Base-by-base conservation (phyloP, 2,888 invertebrate species). In the Atrina japonica region DNA sequence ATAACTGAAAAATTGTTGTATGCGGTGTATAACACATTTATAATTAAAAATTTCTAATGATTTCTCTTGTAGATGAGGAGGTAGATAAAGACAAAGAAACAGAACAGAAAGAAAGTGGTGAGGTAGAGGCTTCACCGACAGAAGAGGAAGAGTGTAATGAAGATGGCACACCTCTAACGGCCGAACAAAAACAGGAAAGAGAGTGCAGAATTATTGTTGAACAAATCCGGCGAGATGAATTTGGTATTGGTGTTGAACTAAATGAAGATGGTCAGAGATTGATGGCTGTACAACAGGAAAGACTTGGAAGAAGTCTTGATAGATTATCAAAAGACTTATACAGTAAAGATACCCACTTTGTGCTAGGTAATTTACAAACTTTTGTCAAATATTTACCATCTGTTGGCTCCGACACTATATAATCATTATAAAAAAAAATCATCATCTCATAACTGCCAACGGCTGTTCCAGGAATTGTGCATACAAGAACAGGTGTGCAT, bases 261-360 rank as follows among this genome's bases (percentile, higher is more conserved):
- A 85, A 83, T 66, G 86, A 83, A 49, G 88, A 89, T 61, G 88
- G 86, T 29, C 75, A 85, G 73, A 78, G 78, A 14, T 80, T 90
- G 59, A 86, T 89, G 86, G 73, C 69, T 66, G 80, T 83, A 43
- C 88, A 89, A 59, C 88, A 88, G 66, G 88, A 88, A 55, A 78
- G 86, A 35, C 83, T 88, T n/a, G 89, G 90, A 1, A 82, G 90
- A 43, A 90, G 89, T 75, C 75, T 90, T 29, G 88, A 90, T 66
- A 74, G 86, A 27, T 66, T 88, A 30, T 88, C 88, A 2, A 83
- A 83, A 53, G 88, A 88, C 60, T 72, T 88, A 23, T 90, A 89
- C 79, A 87, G 87, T 78, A 73, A 73, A 45, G 72, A 70, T 23
- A 70, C 70, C 7, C 70, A 70, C 25, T 70, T 70, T 61, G 70